Base-by-base conservation (phyloP, 2,113 vertebrate genomes). In the Crotalus helleri region DNA sequence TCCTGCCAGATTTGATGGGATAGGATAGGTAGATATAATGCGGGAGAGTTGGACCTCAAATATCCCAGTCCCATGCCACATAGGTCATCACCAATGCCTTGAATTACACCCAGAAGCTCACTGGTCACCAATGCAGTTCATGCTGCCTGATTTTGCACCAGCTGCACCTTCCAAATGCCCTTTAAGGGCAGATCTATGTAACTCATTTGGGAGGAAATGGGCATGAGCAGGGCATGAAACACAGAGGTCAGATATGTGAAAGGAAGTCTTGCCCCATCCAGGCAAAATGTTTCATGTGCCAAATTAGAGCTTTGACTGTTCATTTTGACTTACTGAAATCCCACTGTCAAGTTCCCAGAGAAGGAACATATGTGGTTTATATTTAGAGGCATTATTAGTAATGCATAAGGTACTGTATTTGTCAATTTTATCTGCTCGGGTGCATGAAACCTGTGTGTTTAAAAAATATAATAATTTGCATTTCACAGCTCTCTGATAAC, bases 381-480 rank as follows among this genome's bases (percentile, higher is more conserved):
- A 98, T 98, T 98, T 98, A 97, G 97, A 97, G 98, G 97, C 97
- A 97, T 98, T 98, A 98, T 98, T 98, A 98, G 97, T 97, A 97
- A 98, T 98, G 98, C 97, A 98, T 97, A 98, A 98, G 98, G 97
- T 98, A 98, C 97, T 98, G 97, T 98, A 98, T 98, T 98, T 98
- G 98, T 98, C 98, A 98, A 98, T 98, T 98, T 98, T 98, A 98
- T 98, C 98, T 98, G 97, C 98, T 97, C 96, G 96, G 97, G 98
- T 97, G 97, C 97, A 98, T 98, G 97, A 98, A 98, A 98, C 98
- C 97, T 98, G 97, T 98, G 97, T 98, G 97, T 97, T 98, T 98
- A 98, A 98, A 98, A 98, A 98, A 98, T 98, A 98, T 98, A 97
- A 98, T 98, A 97, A 98, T 98, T 98, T 98, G 98, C 98, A 98